phyloP scores from a whole-genome alignment of 2,113 vertebrate genomes.

The Sceloporus tristichus region DNA sequence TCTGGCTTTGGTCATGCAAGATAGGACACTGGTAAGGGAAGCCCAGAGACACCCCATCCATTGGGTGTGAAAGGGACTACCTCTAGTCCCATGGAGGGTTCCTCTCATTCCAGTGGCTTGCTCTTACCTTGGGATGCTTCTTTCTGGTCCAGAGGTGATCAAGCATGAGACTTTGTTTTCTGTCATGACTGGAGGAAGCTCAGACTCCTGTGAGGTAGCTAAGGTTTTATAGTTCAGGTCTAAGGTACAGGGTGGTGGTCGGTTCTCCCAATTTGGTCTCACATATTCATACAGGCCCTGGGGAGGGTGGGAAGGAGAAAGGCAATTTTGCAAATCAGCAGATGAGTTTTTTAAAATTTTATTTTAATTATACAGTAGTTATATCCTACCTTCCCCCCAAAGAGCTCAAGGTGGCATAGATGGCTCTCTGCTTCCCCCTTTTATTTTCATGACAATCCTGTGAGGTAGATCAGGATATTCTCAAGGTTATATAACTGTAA shows the following conservation, averaged over 20 bases:
- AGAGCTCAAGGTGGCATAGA: not conserved
- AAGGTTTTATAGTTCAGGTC: slow-evolving; percentile 80
- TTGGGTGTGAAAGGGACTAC: too few species aligned
- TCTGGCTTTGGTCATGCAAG: too few species aligned
- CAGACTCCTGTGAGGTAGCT: slow-evolving; percentile 54
- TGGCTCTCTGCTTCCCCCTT: not conserved
- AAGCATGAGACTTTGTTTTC: not conserved
- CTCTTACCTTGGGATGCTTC: slow-evolving; percentile 68
- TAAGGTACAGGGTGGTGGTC: slow-evolving; percentile 46
- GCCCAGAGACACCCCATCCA: too few species aligned
- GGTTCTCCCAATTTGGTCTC: slow-evolving; percentile 52
- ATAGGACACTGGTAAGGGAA: too few species aligned
- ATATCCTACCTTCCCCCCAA: not conserved
- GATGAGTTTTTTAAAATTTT: not conserved
- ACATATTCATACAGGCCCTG: slow-evolving; percentile 90
- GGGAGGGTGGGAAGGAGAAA: too few species aligned
- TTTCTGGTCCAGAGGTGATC: not conserved
- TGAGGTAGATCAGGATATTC: too few species aligned
- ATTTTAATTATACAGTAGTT: not conserved
- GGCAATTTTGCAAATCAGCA: too few species aligned
- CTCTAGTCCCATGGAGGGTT: too few species aligned
- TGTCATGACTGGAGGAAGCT: slow-evolving; percentile 65
- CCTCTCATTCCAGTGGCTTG: too few species aligned
- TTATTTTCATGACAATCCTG: not conserved
- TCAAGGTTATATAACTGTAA: too few species aligned